A percentile compares a stretch with the other conserved stretches of the same genome.
These are phyloP conservation scores for Ectemnius continuus DNA, from an alignment of 2,888 invertebrate genomes.

Conservation along the genomic window DNA sequence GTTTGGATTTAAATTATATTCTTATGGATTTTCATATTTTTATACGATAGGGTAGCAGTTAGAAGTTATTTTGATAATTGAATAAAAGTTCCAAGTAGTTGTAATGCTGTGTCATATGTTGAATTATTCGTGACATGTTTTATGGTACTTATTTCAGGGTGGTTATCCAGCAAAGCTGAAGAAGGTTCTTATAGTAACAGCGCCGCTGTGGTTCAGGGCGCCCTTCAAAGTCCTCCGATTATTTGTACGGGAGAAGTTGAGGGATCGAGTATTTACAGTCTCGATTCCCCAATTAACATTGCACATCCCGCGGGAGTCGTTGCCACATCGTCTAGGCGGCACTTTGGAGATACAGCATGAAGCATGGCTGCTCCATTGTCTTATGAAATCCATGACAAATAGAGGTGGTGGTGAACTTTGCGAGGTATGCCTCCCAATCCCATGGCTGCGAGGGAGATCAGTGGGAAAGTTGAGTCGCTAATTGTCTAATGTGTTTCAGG, in stretches of 20 bases:
- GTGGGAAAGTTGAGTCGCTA: not conserved
- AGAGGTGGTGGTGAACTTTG: conserved; percentile 81
- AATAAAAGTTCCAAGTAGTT: too few species aligned
- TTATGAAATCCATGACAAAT: conserved; percentile 89
- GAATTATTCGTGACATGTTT: too few species aligned
- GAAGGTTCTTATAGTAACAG: conserved; percentile 97
- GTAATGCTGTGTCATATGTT: too few species aligned
- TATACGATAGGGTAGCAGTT: too few species aligned
- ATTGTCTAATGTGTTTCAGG: conserved; percentile 53
- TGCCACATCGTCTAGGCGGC: conserved; percentile 94
- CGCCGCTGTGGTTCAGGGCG: conserved; percentile 98
- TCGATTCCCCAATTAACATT: conserved; percentile 92
- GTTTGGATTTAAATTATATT: too few species aligned
- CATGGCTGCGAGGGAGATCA: too few species aligned
- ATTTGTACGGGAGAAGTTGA: conserved; percentile 96
- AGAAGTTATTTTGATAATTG: too few species aligned
- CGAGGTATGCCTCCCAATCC: conserved; percentile 63
- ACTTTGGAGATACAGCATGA: conserved; percentile 92
- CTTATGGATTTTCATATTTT: too few species aligned
- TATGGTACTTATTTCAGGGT: conserved; percentile 83
- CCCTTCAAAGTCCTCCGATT: conserved; percentile 96
- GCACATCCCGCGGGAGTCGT: conserved; percentile 93
- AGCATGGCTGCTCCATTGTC: conserved; percentile 89
- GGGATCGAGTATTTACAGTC: conserved; percentile 97
- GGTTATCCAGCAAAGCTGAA: conserved; percentile 98